Evolutionary conservation across 2,888 invertebrate species (phyloP).

Genomic region (Apoderus coryli): DNA sequence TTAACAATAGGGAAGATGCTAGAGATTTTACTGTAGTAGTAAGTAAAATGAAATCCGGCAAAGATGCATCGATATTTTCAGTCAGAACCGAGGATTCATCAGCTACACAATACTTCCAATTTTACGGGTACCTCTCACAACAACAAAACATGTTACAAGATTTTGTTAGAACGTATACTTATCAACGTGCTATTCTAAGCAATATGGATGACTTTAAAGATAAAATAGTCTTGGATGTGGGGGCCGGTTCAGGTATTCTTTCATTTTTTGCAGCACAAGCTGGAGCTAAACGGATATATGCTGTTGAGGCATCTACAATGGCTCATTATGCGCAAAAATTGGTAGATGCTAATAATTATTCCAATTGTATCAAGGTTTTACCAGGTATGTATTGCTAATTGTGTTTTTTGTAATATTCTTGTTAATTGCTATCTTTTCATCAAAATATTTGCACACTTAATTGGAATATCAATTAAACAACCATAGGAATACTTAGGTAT

Average conservation of each 20-base stretch:
- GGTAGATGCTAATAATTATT: conserved; percentile 78
- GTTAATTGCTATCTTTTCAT: too few species aligned
- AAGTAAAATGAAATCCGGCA: conserved; percentile 56
- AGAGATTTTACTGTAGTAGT: conserved; percentile 61
- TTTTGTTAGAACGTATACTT: conserved; percentile 94
- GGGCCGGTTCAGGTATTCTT: conserved; percentile 95
- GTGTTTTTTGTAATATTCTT: too few species aligned
- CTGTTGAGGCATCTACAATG: conserved; percentile 99
- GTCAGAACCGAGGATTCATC: conserved; percentile 96
- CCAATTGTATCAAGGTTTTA: conserved; percentile 79
- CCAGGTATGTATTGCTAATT: too few species aligned
- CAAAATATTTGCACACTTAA: too few species aligned
- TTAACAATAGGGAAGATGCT: conserved; percentile 52
- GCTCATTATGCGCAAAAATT: conserved; percentile 87
- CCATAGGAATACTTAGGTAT: too few species aligned
- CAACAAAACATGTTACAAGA: conserved; percentile 99
- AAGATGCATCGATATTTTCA: conserved; percentile 73
- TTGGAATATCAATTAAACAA: too few species aligned
- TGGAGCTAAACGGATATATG: conserved; percentile 91
- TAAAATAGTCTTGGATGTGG: conserved; percentile 92
- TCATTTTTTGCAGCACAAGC: conserved; percentile 98
- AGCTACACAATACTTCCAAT: conserved; percentile 98
- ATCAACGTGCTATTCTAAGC: conserved; percentile 90
- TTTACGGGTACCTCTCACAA: conserved; percentile 97
- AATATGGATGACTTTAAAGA: conserved; percentile 87